Evolutionary conservation across 2,113 vertebrate genomes (phyloP), one percentile per base, ranked within the genome.

Genomic region (Sphaerodactylus townsendi): DNA sequence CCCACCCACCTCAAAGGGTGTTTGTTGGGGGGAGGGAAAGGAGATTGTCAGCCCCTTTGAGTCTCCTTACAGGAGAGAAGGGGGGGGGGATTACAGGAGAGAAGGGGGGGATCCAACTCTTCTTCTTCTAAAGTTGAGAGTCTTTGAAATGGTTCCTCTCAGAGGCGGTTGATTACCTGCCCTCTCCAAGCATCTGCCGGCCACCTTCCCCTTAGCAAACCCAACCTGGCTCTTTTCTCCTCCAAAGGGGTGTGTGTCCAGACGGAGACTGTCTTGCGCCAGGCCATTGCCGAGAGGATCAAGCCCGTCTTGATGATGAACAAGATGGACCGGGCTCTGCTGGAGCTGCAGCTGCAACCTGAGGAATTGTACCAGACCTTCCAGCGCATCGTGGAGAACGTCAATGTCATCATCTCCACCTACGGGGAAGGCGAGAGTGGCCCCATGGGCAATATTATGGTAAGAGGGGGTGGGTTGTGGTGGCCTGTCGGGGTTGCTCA

Each of bases 261-360:
- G 95, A 99, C 99, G 0, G 99, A 99, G 93, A 99, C 98, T 0
- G 98, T 99, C 91, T 96, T 99, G 83, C 97, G 98, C 33, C 98
- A 99, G 95, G 98, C 98, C 78, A 99, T 99, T 25, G 97, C 96
- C 0, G 98, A 99, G 94, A 96, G 99, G 35, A 99, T 99, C 95
- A 99, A 97, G 86, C 98, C 98, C 0, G 98, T 99, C 14, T 95
- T 99, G 88, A 99, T 99, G 99, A 99, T 99, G 98, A 99, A 99
- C 93, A 99, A 99, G 93, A 99, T 99, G 98, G 98, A 99, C 95
- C 96, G 98, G 3, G 98, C 98, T 1, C 93, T 99, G 92, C 91
- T 99, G 44, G 98, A 99, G 94, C 94, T 99, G 94, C 99, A 99
- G 94, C 96, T 99, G 91, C 96, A 96, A 3, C 95, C 98, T 0